phyloP scores from a whole-genome alignment of 2,113 vertebrate species.

The Psittacula cyanocephala region DNA sequence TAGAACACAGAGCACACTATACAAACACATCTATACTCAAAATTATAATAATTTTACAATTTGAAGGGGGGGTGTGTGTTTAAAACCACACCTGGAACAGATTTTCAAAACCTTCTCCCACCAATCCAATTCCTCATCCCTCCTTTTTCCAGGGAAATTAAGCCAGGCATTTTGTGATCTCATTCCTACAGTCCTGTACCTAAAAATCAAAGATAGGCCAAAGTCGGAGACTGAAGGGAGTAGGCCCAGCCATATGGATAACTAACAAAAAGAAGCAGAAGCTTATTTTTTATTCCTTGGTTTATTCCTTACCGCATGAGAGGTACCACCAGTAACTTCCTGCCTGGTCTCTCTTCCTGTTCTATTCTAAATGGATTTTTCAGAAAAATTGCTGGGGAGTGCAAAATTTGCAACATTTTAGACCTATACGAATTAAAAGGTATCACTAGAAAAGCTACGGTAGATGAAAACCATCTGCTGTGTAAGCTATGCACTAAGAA shows the following conservation, averaged over 20 bases:
- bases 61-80: background rate
- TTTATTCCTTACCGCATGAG: background rate
- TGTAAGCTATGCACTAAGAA: background rate
- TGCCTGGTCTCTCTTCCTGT: background rate
- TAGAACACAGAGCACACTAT: background rate
- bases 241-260: background rate
- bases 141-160: background rate
- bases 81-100: background rate
- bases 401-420: background rate
- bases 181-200: background rate
- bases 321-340: background rate
- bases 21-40: background rate
- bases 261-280: background rate
- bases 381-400: background rate
- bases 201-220: background rate
- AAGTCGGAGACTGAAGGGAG: background rate
- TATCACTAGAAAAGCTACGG: background rate
- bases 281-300: background rate
- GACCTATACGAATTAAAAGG: background rate
- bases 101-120: background rate
- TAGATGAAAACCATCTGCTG: conserved; percentile 39
- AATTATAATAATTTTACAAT: background rate
- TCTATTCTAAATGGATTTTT: background rate
- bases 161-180: background rate
- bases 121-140: background rate